Conservation (phyloP, 2,797 vertebrate species). For the Galaxias olidus region DNA sequence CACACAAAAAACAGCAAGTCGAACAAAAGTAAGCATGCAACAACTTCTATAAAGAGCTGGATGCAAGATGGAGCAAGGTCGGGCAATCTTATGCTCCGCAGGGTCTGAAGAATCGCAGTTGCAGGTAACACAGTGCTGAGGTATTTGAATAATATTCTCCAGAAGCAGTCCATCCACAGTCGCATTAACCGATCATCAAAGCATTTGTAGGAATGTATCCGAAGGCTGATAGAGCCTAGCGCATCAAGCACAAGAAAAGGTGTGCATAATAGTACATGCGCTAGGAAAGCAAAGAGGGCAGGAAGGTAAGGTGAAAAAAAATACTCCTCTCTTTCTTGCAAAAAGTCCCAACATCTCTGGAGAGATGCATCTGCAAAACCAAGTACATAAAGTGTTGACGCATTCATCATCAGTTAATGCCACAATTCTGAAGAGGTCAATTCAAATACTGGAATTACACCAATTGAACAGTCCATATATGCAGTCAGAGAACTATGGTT, state of each 20-base stretch:
- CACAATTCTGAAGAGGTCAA: no score
- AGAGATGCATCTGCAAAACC: no score
- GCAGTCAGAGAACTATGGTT: no score
- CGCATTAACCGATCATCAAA: conserved; percentile 27
- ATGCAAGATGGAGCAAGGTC: conserved; percentile 58
- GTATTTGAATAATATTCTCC: conserved; percentile 58
- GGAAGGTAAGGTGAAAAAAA: conserved; percentile 57
- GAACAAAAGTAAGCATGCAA: conserved; percentile 67
- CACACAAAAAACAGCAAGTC: conserved; percentile 69
- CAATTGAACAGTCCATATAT: background rate
- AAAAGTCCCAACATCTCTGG: conserved; percentile 63
- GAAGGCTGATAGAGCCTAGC: conserved; percentile 39
- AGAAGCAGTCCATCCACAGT: conserved; percentile 58
- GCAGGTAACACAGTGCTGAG: conserved; percentile 52
- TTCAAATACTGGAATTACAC: background rate
- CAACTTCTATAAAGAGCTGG: conserved; percentile 58
- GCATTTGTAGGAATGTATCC: conserved; percentile 56
- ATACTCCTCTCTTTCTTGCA: conserved; percentile 38
- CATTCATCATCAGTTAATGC: no score
- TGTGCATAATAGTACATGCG: conserved; percentile 62
- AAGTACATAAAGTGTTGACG: no score
- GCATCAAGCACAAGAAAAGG: conserved; percentile 70
- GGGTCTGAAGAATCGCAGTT: conserved; percentile 46
- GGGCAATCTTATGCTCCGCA: conserved; percentile 37
- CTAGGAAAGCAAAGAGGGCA: conserved; percentile 55